Base-by-base conservation (phyloP, 2,113 vertebrate genomes). In the Bungarus multicinctus region DNA sequence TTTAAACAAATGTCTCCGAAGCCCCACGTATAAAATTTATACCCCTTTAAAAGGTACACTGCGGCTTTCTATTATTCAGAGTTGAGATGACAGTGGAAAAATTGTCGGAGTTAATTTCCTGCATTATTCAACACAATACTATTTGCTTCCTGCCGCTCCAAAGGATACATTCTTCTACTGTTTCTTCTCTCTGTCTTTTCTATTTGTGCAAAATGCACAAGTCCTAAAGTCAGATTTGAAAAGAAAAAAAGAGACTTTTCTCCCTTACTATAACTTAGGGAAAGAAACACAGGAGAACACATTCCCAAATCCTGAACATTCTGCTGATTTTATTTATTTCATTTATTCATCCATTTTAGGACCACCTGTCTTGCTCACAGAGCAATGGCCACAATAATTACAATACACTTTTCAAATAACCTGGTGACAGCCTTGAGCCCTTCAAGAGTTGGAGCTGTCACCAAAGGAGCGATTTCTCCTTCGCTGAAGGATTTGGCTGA, bases 51-150 rank as follows among this genome's bases (percentile, higher is more conserved):
- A 91, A 91, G 1, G 90, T 45, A 60, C 7, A 85, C 87, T 34
- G 5, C 30, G 23, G 9, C 53, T 90, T 87, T 95, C 93, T 60
- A 88, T 92, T 89, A 69, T 53, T 53, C 45, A 93, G 81, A 93
- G 91, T 93, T 92, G 53, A 5, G 30, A 0, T 23, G 69, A n/a
- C 34, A 34, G 89, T 54, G 2, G 91, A 87, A 2, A 88, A 93
- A 91, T 27, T 34, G 39, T 25, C 50, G 1, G 30, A 93, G 55
- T 50, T 81, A 43, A 81, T 54, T 92, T 89, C 47, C 52, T 50
- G 0, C 2, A 6, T 47, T 93, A 60, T 92, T 88, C 69, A 92
- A 85, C 90, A 92, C 89, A 54, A 11, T 54, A 87, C 34, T 25
- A 45, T 52, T 94, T 91, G 55, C 14, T 90, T 85, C n/a, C 43